Evolutionary conservation across 1,140 invertebrate species (phyloP), one percentile per base, ranked within the genome.

Genomic region (Dolichoris vasculosae): DNA sequence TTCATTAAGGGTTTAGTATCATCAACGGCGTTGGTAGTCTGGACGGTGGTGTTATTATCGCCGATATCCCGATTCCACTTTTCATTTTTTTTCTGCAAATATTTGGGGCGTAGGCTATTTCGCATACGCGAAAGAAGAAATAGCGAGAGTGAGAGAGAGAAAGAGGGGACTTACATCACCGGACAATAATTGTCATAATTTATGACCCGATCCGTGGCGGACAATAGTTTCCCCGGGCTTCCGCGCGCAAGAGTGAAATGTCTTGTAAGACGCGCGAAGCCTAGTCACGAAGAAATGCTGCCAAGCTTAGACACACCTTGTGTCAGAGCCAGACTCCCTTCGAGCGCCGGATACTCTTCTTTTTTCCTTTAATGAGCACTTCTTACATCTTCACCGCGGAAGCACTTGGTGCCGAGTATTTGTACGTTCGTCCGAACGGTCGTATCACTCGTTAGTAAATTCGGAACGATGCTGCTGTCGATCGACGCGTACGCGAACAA

Each of bases 141-240:
- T 23, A 40, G 38, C 7, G 69, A 73, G 20, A 71, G 35, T 1
- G 73, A 9, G 43, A 30, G 40, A 63, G 51, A 17, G 32, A 8
- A 20, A 26, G 6, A 13, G 6, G 78, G 40, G 35, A 38, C 83
- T 87, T 86, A 78, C 88, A 76, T 90, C 88, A 88, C 55, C 69
- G 87, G 55, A 82, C 30, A 88, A 89, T 89, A 90, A 90, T 89
- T 89, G 89, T 86, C 87, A 59, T 84, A 83, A 86, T 87, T 87
- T 86, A 87, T 87, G 86, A 86, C 63, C 77, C 46, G 78, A 32
- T 71, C 64, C 82, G 82, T 75, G 82, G 59, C 38, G 81, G 88
- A 88, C 90, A 89, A 90, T 89, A 89, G 85, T 88, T 90, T 82
- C 43, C 2, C 88, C 13, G 79, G 67, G 64, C 38, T 77, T 78